Base-by-base conservation (phyloP, 2,113 vertebrate genomes). In the Chascanopsetta lugubris region DNA sequence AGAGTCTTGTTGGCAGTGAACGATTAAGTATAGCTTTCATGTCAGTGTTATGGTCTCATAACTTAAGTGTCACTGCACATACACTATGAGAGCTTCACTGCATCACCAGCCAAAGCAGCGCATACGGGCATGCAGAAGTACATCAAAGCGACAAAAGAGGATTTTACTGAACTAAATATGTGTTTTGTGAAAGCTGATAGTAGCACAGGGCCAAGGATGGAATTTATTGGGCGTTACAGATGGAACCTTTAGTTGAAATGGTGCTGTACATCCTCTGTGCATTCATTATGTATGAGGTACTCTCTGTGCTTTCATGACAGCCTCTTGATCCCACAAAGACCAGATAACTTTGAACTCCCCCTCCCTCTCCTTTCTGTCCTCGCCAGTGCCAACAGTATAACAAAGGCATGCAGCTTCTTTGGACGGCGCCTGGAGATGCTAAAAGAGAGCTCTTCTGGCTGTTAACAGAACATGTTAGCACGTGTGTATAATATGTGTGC, bases 261-360 rank as follows among this genome's bases (percentile, higher is more conserved):
- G 57, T 30, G 60, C 69, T 78, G 77, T 63, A 64, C 70, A 68
- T 79, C 69, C 66, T 80, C 57, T 15, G 25, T 56, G 50, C 54
- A 79, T 86, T 73, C 43, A 82, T 77, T 84, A 84, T 87, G 68
- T 61, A 86, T 87, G 77, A 79, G 71, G 59, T 71, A 30, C 80
- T 75, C 63, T 61, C 47, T 26, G 53, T 55, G 72, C 77, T 81
- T 85, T 77, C 75, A 76, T 79, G 77, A 38, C 64, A 51, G 66
- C 42, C 71, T 56, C 76, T 81, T 83, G 62, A 89, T 85, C 13
- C 56, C 18, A 59, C 63, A 49, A 78, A 81, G 48, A 48, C 59
- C 13, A 2, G n/a, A 64, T 53, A 85, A 77, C 82, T 81, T 76
- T 87, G 75, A 86, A 83, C 72, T 86, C n/a, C 49, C 8, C 72